Conservation (phyloP, 2,888 invertebrate species). For the Tetragonisca angustula region DNA sequence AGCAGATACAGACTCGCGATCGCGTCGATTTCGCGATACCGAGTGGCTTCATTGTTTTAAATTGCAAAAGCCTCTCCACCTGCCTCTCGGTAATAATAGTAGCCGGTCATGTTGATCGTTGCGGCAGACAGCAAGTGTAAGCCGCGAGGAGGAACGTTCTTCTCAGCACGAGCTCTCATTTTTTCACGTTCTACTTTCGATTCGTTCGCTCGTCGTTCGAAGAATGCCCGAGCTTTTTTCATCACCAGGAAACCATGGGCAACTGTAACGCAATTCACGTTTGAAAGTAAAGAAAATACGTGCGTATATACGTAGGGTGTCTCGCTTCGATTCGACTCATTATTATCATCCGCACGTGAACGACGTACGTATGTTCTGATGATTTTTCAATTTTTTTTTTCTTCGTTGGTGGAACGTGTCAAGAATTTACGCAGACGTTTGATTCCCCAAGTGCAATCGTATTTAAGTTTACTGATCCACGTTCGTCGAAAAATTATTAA, state of each 20-base stretch:
- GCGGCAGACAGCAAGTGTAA: constrained; percentile 16
- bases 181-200: constrained; percentile 32
- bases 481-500: no score
- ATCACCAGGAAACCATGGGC: neutral
- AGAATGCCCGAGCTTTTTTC: neutral
- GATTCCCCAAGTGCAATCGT: no score
- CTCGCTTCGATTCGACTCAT: no score
- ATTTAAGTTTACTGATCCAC: no score
- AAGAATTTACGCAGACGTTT: no score
- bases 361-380: no score
- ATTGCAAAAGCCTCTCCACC: constrained; percentile 31
- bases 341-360: no score
- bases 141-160: constrained; percentile 2
- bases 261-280: neutral
- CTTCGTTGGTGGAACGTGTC: no score
- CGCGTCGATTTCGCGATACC: constrained; percentile 25
- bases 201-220: neutral
- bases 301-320: no score
- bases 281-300: neutral
- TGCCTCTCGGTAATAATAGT: constrained; percentile 2
- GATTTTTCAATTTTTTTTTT: no score
- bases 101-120: constrained; percentile 9
- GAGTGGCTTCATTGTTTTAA: constrained; percentile 35
- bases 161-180: constrained; percentile 19
- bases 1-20: constrained; percentile 17